Evolutionary conservation across 2,797 vertebrate genomes (phyloP), one percentile per base, ranked within the genome.

Genomic region (Hozukius guyotensis): DNA sequence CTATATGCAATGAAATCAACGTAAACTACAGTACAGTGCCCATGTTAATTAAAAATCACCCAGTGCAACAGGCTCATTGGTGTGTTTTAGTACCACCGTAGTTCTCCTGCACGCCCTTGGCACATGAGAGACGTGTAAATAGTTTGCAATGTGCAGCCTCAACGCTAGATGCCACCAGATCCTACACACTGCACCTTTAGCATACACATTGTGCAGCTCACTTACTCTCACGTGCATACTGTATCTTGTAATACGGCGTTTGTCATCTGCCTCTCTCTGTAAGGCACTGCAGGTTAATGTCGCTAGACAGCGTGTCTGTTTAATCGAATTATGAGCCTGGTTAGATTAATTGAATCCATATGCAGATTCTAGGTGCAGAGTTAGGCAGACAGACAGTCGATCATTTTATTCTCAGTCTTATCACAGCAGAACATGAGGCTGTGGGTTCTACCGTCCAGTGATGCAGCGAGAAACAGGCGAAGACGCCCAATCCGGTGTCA

Each of bases 361-460:
- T 79, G 56, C 32, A 82, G 63, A 70, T 82, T 56, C 3, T n/a
- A 6, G 49, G 25, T 57, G 66, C 53, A 70, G 18, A 71, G 65
- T 4, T 14, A 24, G 38, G 16, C 75, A 72, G 70, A 25, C 24
- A 55, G 46, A 72, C 36, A 82, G 72, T 12, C 36, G 75, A 18
- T 68, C 34, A 25, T 71, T 78, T 72, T 73, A 38, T 82, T 75
- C 27, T 69, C 46, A 16, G 52, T 81, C 72, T 88, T 84, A 86
- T 88, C 76, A 34, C 55, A 42, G 69, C 64, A n/a, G 68, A 81
- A 56, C 83, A 86, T 82, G 52, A 77, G 32, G 56, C 55, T 25
- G 77, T 25, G 38, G 56, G 56, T 77, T 78, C 55, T 36, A 57
- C 72, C 24, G 70, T 76, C 64, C 73, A 80, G 55, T 64, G 76